Evolutionary conservation across 2,797 vertebrate species (phyloP).

Genomic region (Urosaurus nigricauda): DNA sequence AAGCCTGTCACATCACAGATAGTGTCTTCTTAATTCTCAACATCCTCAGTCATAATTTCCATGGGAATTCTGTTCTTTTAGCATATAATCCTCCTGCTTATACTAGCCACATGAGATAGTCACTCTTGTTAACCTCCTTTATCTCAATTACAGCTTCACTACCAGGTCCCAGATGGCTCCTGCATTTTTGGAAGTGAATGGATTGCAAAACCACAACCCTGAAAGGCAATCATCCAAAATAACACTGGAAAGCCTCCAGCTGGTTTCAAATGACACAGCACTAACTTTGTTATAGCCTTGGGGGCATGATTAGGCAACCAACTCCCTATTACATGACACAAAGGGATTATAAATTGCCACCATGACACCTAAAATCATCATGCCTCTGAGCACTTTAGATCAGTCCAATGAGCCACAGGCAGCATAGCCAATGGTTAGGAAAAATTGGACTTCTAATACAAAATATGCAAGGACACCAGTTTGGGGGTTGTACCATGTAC

Average conservation of each 20-base stretch:
- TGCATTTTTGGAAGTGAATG: neutral
- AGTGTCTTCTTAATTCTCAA: neutral
- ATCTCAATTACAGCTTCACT: neutral
- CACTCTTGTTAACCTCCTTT: neutral
- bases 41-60: neutral
- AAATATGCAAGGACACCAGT: neutral
- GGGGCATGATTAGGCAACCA: neutral
- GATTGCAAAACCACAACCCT: neutral
- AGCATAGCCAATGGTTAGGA: neutral
- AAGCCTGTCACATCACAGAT: neutral
- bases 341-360: too few species aligned
- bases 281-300: neutral
- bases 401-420: neutral
- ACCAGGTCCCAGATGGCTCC: neutral
- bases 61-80: neutral
- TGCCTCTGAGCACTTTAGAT: neutral
- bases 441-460: neutral
- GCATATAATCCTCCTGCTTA: neutral
- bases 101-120: neutral
- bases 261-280: neutral
- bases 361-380: neutral
- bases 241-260: neutral
- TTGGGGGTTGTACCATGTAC: neutral
- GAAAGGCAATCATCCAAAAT: neutral
- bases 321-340: neutral